A percentile compares a stretch with the other conserved stretches of the same genome.
These are phyloP conservation scores for Notocelia uddmanniana DNA, from an alignment of 2,888 invertebrate species.

Conservation along the genomic window DNA sequence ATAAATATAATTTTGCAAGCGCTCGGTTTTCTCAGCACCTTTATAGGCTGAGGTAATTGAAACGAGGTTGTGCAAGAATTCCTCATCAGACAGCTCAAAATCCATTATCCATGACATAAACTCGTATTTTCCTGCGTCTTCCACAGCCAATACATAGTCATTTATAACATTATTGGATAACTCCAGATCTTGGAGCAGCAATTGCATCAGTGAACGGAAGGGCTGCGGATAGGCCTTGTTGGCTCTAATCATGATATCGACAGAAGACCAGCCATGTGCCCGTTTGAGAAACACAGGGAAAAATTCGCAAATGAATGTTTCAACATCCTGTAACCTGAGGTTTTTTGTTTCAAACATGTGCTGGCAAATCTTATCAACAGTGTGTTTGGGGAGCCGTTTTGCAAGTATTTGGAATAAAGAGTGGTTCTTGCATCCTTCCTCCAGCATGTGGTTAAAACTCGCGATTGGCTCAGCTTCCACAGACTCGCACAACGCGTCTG, in stretches of 20 bases:
- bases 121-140: constrained; percentile 49
- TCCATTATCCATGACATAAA: constrained; percentile 57
- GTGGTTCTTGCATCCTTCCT: constrained; percentile 57
- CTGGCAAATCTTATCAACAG: constrained; percentile 60
- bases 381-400: constrained; percentile 52
- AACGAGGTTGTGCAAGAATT: constrained; percentile 62
- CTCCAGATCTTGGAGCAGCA: constrained; percentile 58
- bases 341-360: constrained; percentile 55
- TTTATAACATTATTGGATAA: constrained; percentile 60
- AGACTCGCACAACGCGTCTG: constrained; percentile 51
- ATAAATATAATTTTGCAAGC: constrained; percentile 60
- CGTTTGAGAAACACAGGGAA: constrained; percentile 60
- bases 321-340: constrained; percentile 53
- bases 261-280: constrained; percentile 57
- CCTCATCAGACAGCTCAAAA: constrained; percentile 55
- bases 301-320: constrained; percentile 56
- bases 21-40: constrained; percentile 58
- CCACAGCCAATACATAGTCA: constrained; percentile 60
- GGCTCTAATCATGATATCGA: constrained; percentile 64
- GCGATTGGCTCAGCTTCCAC: constrained; percentile 57
- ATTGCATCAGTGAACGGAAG: constrained; percentile 57
- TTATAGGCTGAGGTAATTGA: constrained; percentile 66
- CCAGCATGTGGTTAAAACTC: constrained; percentile 54
- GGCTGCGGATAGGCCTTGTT: constrained; percentile 52
- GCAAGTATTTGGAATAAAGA: constrained; percentile 57